phyloP scores from a whole-genome alignment of 2,888 invertebrate genomes.

The Marasmarcha lunaedactyla region DNA sequence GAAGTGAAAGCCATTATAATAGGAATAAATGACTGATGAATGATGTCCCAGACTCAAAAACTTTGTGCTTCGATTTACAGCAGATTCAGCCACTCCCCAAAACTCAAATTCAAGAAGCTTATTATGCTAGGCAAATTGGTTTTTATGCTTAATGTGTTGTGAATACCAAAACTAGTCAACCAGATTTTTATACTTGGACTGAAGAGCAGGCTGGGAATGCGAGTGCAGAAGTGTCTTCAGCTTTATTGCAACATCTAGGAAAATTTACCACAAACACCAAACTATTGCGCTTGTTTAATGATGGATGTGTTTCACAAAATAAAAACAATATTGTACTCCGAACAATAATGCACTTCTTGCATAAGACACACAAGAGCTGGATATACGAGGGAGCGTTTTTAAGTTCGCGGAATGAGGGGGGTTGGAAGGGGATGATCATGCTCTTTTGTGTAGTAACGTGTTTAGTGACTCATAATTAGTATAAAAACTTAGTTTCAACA shows the following conservation, averaged over 20 bases:
- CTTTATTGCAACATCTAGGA: background rate
- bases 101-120: constrained; percentile 3
- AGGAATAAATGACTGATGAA: background rate
- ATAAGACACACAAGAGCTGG: background rate
- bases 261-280: background rate
- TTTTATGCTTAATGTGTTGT: constrained; percentile 3
- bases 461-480: too few relatives aligned
- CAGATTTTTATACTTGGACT: constrained; percentile 3
- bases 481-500: too few relatives aligned
- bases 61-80: constrained; percentile 1
- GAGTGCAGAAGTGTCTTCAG: background rate
- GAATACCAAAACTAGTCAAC: background rate
- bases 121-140: constrained; percentile 2
- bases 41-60: background rate
- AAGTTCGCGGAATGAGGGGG: too few relatives aligned
- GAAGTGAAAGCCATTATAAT: background rate
- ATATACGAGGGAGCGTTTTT: too few relatives aligned
- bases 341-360: background rate
- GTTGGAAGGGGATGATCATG: too few relatives aligned
- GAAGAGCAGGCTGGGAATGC: constrained; percentile 1
- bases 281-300: background rate
- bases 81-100: constrained; percentile 1
- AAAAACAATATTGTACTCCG: background rate
- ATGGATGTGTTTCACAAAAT: background rate
- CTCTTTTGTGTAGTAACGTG: too few relatives aligned